Conservation (phyloP, 2,113 vertebrate species). For the Pluvianellus socialis region DNA sequence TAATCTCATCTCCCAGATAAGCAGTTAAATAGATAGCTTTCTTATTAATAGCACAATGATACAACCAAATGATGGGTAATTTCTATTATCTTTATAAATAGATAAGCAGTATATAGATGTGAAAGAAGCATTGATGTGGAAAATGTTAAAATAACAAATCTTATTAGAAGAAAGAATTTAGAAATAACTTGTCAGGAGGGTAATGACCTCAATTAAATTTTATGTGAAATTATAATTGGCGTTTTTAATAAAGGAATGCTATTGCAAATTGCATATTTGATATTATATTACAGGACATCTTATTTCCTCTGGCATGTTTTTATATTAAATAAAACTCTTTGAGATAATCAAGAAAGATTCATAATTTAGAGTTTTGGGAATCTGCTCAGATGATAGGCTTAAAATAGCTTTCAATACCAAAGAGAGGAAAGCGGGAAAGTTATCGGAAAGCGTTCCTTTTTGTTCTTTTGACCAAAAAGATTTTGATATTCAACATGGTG, state of each 20-base stretch:
- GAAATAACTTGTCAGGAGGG: slow-evolving; percentile 74
- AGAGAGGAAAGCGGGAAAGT: background rate
- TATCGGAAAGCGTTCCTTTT: background rate
- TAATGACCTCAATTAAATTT: slow-evolving; percentile 82
- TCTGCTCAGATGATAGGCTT: background rate
- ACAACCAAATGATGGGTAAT: slow-evolving; percentile 45
- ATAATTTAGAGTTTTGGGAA: slow-evolving; percentile 35
- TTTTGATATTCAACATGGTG: background rate
- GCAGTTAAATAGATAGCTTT: slow-evolving; percentile 45
- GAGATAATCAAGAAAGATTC: slow-evolving; percentile 57
- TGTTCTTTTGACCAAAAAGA: background rate
- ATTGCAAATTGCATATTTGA: slow-evolving; percentile 70
- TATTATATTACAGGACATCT: slow-evolving; percentile 65
- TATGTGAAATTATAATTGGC: slow-evolving; percentile 78
- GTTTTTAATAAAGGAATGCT: slow-evolving; percentile 75
- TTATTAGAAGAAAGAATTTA: slow-evolving; percentile 70
- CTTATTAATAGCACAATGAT: slow-evolving; percentile 56
- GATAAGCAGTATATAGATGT: slow-evolving; percentile 50
- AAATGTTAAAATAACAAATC: slow-evolving; percentile 74
- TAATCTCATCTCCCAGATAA: slow-evolving; percentile 3
- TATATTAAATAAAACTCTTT: slow-evolving; percentile 74
- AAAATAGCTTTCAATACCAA: slow-evolving; percentile 13
- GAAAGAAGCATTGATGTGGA: slow-evolving; percentile 68
- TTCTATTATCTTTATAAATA: slow-evolving; percentile 72
- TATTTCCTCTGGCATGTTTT: slow-evolving; percentile 67